Base-by-base conservation (phyloP, 2,113 vertebrate species). In the Phalacrocorax carbo region DNA sequence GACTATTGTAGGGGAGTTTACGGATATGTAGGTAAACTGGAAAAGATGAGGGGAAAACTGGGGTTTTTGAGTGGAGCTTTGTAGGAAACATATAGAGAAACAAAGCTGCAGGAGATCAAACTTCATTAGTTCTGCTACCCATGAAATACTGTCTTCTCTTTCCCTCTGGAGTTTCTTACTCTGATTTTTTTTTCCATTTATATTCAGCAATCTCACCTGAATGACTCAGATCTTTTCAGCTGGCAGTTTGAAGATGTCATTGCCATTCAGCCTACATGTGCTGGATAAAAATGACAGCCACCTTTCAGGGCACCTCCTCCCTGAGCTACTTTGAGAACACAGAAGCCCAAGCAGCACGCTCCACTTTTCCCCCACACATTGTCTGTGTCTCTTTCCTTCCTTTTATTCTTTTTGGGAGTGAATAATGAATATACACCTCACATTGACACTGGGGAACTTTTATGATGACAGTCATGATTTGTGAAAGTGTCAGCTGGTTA, bases 141-240 rank as follows among this genome's bases (percentile, higher is more conserved):
- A 5, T 27, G 23, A 70, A 46, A 54, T 22, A 49, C 21, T 40
- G 8, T 54, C 36, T 69, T 58, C 42, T 76, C 27, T 89, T 89
- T 79, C 34, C 36, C 51, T 66, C 55, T 60, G 54, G 68, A 93
- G 58, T 55, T 51, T 78, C 66, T 76, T 70, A 42, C 29, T 76
- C 51, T 55, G 61, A 69, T 6, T 36, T 58, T 40, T 38, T 17
- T 68, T 72, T 62, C 22, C 71, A 49, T 87, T 87, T 96, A 27
- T 85, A 62, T 70, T 85, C 85, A 42, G 30, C 66, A 91, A 91
- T 88, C 87, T 96, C 91, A 91, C 48, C 68, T 64, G 64, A 75
- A 44, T 86, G 58, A 91, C 73, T 96, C 68, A 62, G 32, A 48
- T 84, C 51, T 92, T 94, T 91, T 68, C 84, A 82, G 44, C 42